Base-by-base conservation (phyloP, 2,113 vertebrate genomes). In the Triplophysa dalaica region DNA sequence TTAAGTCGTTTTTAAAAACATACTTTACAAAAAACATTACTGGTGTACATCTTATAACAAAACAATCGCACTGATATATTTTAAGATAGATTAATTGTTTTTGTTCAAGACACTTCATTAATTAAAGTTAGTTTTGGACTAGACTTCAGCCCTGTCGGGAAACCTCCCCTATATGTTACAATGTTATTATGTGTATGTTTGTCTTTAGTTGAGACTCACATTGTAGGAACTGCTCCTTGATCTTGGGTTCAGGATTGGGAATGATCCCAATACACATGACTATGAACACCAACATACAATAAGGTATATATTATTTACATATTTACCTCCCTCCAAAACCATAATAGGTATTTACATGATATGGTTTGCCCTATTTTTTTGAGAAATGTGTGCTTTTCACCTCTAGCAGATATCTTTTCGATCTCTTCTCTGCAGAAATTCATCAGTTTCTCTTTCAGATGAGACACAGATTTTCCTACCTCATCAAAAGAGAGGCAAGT, bases 381-480 rank as follows among this genome's bases (percentile, higher is more conserved):
- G 13, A 68, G 3, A 26, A 8, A 72, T 19, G 54, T 29, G n/a
- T 12, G 65, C n/a, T 6, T 5, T 50, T 63, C 14, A 85, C 85
- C 73, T 67, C 41, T 77, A 56, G 50, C 12, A 17, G 61, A 79
- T 21, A 87, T 43, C 1, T 29, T 79, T 19, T 56, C 3, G 29
- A 54, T 16, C 19, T 77, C 75, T 29, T 74, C 64, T 22, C 69
- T 75, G 68, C 26, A 82, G 41, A 81, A 26, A 24, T 64, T 26
- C 33, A 83, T 77, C 8, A 81, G 16, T 78, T 74, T 72, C n/a
- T 77, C 48, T 52, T 74, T 85, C 9, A 87, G 60, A n/a, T 78
- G 56, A 63, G 62, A 75, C 12, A 85, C 22, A 68, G 74, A 74
- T 72, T 80, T 81, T 43, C 2, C 33, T 43, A 61, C 33, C 11